Evolutionary conservation across 1,140 invertebrate species (phyloP).

Genomic region (Saccostrea echinata): DNA sequence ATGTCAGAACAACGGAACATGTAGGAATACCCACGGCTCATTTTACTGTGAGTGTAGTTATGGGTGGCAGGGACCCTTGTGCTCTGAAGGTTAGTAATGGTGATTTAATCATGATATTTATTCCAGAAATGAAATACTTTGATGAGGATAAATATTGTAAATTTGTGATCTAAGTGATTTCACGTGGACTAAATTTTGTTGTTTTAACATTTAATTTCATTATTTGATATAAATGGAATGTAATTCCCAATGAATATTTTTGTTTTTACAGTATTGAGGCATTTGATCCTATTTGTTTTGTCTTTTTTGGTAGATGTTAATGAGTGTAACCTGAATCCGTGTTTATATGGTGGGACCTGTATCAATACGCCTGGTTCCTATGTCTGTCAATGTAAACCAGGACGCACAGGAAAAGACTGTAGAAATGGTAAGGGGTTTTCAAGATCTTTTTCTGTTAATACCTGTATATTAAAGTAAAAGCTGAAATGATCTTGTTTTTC

Average conservation of each 20-base stretch:
- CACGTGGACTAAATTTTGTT: too few species aligned
- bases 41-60: constrained; percentile 49
- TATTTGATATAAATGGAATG: not conserved
- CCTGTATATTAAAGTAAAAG: not conserved
- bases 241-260: too few species aligned
- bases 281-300: not conserved
- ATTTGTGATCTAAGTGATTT: too few species aligned
- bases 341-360: constrained; percentile 83
- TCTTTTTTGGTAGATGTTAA: constrained; percentile 56
- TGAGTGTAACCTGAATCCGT: constrained; percentile 90
- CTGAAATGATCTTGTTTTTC: not conserved
- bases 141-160: too few species aligned
- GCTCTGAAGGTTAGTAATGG: constrained; percentile 42
- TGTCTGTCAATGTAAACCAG: constrained; percentile 46
- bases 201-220: constrained; percentile 26
- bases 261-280: too few species aligned
- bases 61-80: constrained; percentile 45
- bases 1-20: constrained; percentile 50
- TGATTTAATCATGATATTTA: too few species aligned
- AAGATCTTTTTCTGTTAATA: not conserved
- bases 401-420: constrained; percentile 78
- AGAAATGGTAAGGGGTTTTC: constrained; percentile 51
- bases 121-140: too few species aligned
- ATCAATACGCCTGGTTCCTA: constrained; percentile 58
- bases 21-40: constrained; percentile 42